phyloP scores from a whole-genome alignment of 1,140 invertebrate species.

The Drosophila ogumai region DNA sequence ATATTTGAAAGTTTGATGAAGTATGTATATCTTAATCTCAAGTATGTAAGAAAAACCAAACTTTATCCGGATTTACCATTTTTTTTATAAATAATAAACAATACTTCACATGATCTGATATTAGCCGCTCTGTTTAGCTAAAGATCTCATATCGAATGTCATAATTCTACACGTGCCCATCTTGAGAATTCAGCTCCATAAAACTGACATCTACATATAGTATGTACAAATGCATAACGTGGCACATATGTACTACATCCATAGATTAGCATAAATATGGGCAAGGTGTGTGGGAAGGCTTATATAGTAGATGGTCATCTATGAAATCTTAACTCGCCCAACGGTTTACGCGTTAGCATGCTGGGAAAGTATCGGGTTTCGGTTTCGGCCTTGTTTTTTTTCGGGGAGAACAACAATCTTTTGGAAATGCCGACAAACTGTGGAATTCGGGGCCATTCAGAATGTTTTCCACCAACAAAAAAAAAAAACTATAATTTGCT shows the following conservation, averaged over 20 bases:
- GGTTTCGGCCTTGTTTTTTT: conserved; percentile 25
- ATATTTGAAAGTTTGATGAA: background rate
- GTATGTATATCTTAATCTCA: no score
- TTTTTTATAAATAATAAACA: background rate
- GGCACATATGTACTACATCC: conserved; percentile 3
- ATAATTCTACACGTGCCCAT: conserved; percentile 20
- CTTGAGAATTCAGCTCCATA: background rate
- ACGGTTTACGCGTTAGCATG: conserved; percentile 19
- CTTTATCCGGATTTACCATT: no score
- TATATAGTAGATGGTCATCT: conserved; percentile 28
- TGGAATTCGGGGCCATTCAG: conserved; percentile 25
- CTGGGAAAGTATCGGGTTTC: conserved; percentile 42
- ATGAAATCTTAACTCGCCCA: conserved; percentile 36
- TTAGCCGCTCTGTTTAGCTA: background rate
- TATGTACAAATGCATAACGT: conserved; percentile 27
- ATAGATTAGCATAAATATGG: conserved; percentile 38
- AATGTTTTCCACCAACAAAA: conserved; percentile 14
- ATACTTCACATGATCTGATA: background rate
- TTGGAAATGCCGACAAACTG: conserved; percentile 35
- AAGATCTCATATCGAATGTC: conserved; percentile 3
- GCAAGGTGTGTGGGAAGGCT: conserved; percentile 25
- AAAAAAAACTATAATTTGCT: conserved; percentile 21
- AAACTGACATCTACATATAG: conserved; percentile 9
- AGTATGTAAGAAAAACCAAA: no score
- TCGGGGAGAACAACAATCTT: background rate